Evolutionary conservation across 2,888 invertebrate genomes (phyloP).

Genomic region (Meliscaeva auricollis): DNA sequence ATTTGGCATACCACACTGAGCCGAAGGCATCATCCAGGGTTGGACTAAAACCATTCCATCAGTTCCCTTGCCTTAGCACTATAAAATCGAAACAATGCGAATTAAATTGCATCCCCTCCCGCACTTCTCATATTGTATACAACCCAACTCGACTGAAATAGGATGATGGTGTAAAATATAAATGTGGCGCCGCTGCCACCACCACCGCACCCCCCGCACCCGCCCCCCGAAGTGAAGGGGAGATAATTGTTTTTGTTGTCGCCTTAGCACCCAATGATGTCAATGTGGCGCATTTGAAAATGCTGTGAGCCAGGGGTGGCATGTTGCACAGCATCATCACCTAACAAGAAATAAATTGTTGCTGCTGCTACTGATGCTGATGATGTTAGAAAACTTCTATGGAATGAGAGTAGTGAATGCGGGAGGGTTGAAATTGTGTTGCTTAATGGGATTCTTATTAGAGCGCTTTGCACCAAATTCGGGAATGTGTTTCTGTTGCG

Average conservation of each 20-base stretch:
- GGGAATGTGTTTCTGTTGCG: constrained; percentile 40
- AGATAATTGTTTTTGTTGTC: constrained; percentile 77
- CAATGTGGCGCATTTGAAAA: constrained; percentile 71
- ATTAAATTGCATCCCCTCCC: constrained; percentile 67
- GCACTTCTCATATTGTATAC: not conserved
- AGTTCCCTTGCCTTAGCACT: constrained; percentile 41
- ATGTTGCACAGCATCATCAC: constrained; percentile 26
- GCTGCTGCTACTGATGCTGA: constrained; percentile 58
- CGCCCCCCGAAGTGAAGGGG: constrained; percentile 2
- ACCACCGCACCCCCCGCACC: not conserved
- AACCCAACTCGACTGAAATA: constrained; percentile 32
- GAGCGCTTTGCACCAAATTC: constrained; percentile 59
- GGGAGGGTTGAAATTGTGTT: constrained; percentile 66
- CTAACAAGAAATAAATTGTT: constrained; percentile 66
- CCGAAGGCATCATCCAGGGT: constrained; percentile 1
- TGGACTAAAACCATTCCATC: constrained; percentile 44
- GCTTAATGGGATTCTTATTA: constrained; percentile 76
- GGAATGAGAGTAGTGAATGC: not conserved
- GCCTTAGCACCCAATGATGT: constrained; percentile 76
- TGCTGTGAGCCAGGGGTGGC: constrained; percentile 6
- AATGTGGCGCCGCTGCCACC: constrained; percentile 12
- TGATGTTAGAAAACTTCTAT: not conserved
- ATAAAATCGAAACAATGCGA: constrained; percentile 75
- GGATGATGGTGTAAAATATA: constrained; percentile 63
- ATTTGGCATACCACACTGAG: constrained; percentile 42